Evolutionary conservation across 1,140 invertebrate species (phyloP).

Genomic region (Solen grandis): DNA sequence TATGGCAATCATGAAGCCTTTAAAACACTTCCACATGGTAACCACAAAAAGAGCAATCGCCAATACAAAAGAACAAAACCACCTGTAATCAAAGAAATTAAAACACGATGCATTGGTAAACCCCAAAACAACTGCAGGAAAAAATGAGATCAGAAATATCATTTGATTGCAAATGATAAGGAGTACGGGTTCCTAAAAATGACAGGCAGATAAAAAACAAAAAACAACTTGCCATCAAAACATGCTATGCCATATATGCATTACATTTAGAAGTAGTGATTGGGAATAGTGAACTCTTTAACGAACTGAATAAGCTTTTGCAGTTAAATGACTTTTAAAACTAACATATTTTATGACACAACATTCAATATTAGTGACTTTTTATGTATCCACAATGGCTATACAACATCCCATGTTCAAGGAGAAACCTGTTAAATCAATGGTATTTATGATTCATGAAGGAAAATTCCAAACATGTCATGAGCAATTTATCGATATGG

Average conservation of each 20-base stretch:
- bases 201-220: constrained; percentile 38
- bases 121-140: constrained; percentile 15
- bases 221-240: constrained; percentile 32
- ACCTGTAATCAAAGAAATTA: constrained; percentile 25
- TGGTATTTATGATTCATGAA: constrained; percentile 28
- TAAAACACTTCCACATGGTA: too few species aligned
- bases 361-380: constrained; percentile 53
- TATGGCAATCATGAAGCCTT: too few species aligned
- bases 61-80: constrained; percentile 27
- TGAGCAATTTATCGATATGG: constrained; percentile 27
- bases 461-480: constrained; percentile 35
- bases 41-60: constrained; percentile 1
- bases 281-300: constrained; percentile 47
- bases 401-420: constrained; percentile 43
- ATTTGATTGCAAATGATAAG: not conserved
- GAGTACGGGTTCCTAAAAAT: constrained; percentile 35
- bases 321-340: constrained; percentile 22
- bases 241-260: constrained; percentile 8
- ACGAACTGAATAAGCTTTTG: constrained; percentile 40
- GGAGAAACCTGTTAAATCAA: constrained; percentile 28
- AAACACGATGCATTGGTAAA: not conserved
- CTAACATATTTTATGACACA: constrained; percentile 49
- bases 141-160: constrained; percentile 5
- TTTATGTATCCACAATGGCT: constrained; percentile 43
- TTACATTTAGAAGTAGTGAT: constrained; percentile 47